Percentiles rank a stretch among this genome's conserved stretches.
phyloP scores from a whole-genome alignment of 92 coral and sea anemone species.

The Hydrozoanthus gracilis region DNA sequence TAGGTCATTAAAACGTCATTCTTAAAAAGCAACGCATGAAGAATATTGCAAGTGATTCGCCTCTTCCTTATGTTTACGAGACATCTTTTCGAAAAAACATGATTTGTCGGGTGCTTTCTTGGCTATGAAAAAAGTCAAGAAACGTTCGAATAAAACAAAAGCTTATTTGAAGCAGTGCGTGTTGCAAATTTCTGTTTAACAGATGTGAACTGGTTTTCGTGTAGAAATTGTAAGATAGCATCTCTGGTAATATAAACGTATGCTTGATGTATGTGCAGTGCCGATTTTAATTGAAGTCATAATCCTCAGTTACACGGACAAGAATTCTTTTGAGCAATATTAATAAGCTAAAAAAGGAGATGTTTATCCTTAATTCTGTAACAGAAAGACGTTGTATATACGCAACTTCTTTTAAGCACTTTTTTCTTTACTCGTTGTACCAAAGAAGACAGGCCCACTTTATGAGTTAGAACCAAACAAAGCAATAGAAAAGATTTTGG shows the following conservation, averaged over 20 bases:
- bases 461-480: not conserved
- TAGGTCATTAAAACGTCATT: conserved; percentile 43
- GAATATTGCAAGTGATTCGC: not conserved
- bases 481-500: not conserved
- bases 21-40: not conserved
- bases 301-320: not conserved
- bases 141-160: not conserved
- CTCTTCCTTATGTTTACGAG: conserved; percentile 1
- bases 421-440: no score
- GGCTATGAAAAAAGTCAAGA: not conserved
- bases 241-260: conserved; percentile 38
- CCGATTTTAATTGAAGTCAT: conserved; percentile 29
- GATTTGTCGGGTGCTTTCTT: not conserved
- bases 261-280: conserved; percentile 20
- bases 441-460: no score
- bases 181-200: conserved; percentile 40
- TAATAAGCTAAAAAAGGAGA: not conserved
- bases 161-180: conserved; percentile 18
- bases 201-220: conserved; percentile 43
- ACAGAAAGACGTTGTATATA: not conserved
- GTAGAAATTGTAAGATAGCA: conserved; percentile 27
- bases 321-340: conserved; percentile 6
- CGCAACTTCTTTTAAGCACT: no score
- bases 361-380: not conserved
- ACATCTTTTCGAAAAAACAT: not conserved